Evolutionary conservation across 2,888 invertebrate species (phyloP).

Genomic region (Schrankia costaestrigalis): DNA sequence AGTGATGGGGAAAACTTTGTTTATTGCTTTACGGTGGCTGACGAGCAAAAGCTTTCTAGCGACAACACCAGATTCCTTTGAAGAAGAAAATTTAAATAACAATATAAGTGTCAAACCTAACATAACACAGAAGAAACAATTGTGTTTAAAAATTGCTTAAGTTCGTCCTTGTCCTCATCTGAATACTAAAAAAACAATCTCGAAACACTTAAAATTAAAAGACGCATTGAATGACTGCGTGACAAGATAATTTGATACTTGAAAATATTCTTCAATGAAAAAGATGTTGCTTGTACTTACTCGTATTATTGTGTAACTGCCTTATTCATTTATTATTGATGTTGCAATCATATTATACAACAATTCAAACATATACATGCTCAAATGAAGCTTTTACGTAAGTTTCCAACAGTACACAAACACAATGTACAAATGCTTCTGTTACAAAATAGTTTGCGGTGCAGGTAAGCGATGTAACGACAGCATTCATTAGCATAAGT

Average conservation of each 20-base stretch:
- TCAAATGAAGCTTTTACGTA: background rate
- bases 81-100: too few species aligned
- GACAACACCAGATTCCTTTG: too few species aligned
- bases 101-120: too few species aligned
- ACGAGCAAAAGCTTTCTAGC: too few species aligned
- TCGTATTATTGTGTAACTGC: background rate
- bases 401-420: background rate
- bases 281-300: background rate
- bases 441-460: too few species aligned
- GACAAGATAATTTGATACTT: slow-evolving; percentile 15
- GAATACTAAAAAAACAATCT: too few species aligned
- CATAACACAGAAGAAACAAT: too few species aligned
- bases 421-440: slow-evolving; percentile 6
- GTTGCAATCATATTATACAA: background rate
- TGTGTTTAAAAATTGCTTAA: too few species aligned
- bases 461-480: slow-evolving; percentile 46
- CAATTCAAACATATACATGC: background rate
- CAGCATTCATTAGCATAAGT: slow-evolving; percentile 54
- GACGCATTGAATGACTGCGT: too few species aligned
- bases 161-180: slow-evolving; percentile 1
- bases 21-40: too few species aligned
- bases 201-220: too few species aligned
- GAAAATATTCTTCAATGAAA: slow-evolving; percentile 2
- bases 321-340: background rate
- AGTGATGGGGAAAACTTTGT: too few species aligned